Evolutionary conservation across 2,113 vertebrate genomes (phyloP).

Genomic region (Dryoscopus gambensis): DNA sequence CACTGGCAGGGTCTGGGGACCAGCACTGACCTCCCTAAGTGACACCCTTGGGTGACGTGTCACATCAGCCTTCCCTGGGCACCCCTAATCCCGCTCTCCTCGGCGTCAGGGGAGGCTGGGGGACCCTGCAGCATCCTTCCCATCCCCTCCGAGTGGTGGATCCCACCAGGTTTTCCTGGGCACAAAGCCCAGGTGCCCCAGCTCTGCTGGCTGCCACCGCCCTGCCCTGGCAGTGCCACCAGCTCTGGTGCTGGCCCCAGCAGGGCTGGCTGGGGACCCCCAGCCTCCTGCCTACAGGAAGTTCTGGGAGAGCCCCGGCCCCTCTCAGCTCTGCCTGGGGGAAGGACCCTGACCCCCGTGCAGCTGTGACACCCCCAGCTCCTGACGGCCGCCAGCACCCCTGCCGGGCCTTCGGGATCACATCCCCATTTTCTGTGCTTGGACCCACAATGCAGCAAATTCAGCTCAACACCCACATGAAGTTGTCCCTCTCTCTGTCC

Average conservation of each 20-base stretch:
- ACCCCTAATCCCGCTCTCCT: background rate
- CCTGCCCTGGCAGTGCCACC: background rate
- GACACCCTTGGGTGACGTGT: background rate
- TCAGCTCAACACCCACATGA: rapidly evolving
- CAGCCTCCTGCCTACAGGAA: background rate
- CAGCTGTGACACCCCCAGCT: background rate
- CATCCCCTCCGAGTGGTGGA: rapidly evolving
- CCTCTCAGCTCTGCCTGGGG: background rate
- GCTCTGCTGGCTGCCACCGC: background rate
- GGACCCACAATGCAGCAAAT: background rate
- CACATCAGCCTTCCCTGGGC: no score
- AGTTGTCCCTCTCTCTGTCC: background rate
- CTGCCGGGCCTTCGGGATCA: background rate
- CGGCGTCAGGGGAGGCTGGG: background rate
- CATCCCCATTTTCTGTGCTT: rapidly evolving
- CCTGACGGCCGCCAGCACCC: background rate
- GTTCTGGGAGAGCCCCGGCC: background rate
- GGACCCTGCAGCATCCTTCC: no score
- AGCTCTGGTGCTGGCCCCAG: background rate
- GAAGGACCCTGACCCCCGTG: rapidly evolving
- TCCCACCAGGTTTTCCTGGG: rapidly evolving
- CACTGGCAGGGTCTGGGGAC: background rate
- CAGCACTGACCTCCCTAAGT: background rate
- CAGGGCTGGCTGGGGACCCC: background rate
- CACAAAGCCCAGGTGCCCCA: background rate